Percentiles rank a stretch among this genome's conserved stretches.
Conservation (phyloP, 1,140 invertebrate species). For the Pantala flavescens region DNA sequence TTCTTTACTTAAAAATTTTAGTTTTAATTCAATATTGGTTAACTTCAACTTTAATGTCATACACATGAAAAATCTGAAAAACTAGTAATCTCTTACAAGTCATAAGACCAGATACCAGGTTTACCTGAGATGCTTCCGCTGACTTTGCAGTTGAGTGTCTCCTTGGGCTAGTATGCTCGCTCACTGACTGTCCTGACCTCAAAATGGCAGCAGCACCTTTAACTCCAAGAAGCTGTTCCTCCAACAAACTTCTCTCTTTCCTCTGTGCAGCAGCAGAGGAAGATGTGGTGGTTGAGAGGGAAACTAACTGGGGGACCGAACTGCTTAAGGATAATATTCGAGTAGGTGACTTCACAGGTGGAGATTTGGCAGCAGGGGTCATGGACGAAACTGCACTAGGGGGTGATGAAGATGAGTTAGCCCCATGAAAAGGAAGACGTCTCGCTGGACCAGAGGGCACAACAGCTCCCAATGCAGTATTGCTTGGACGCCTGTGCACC, state of each 20-base stretch:
- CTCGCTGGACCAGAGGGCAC: not conserved
- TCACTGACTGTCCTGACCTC: not conserved
- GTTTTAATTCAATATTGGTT: too few species aligned
- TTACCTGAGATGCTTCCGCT: not conserved
- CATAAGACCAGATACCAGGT: too few species aligned
- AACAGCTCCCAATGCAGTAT: not conserved
- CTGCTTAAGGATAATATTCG: not conserved
- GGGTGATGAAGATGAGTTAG: not conserved
- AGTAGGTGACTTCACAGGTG: not conserved
- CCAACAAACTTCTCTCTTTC: constrained; percentile 14
- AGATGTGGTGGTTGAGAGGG: not conserved
- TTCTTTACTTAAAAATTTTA: too few species aligned
- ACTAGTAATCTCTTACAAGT: too few species aligned
- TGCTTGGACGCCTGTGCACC: not conserved
- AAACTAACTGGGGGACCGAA: not conserved
- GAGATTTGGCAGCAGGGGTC: not conserved
- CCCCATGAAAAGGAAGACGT: not conserved
- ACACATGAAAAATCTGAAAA: too few species aligned
- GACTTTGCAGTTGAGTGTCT: not conserved
- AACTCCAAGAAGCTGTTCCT: constrained; percentile 14
- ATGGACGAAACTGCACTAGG: not conserved
- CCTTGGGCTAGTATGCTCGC: not conserved
- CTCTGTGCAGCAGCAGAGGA: not conserved
- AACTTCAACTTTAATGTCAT: too few species aligned
- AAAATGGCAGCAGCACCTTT: not conserved